These are phyloP conservation scores for Caenorhabditis japonica DNA, from an alignment of 2,888 invertebrate genomes.

Conservation along the genomic window DNA sequence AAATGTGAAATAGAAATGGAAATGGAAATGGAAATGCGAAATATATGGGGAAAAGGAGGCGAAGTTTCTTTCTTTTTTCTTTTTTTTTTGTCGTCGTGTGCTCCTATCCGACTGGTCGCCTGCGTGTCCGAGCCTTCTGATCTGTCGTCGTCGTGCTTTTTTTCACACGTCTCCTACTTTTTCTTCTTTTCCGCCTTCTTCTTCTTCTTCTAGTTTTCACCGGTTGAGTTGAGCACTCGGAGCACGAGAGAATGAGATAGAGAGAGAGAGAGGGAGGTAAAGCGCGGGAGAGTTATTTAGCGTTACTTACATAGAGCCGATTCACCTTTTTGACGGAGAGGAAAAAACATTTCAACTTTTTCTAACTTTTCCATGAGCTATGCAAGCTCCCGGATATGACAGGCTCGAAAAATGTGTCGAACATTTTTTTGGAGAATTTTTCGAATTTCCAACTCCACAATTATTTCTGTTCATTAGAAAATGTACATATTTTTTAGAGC, in stretches of 20 bases:
- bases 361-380: neutral
- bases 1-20: neutral
- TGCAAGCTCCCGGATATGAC: too few species aligned
- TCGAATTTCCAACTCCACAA: neutral
- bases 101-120: neutral
- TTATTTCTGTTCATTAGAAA: neutral
- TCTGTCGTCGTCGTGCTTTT: neutral
- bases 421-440: neutral
- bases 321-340: neutral
- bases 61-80: neutral
- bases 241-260: too few species aligned
- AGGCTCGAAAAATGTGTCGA: too few species aligned
- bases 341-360: constrained; percentile 4
- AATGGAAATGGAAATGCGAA: neutral
- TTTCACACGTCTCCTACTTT: neutral
- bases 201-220: too few species aligned
- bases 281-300: too few species aligned
- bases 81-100: neutral
- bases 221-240: too few species aligned
- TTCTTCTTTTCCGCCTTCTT: neutral
- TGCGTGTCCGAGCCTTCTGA: neutral
- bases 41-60: neutral
- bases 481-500: neutral
- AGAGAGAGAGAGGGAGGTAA: neutral
- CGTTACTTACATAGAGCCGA: neutral